These are phyloP conservation scores for Mormyrus proboscirostris DNA, from an alignment of 2,797 vertebrate genomes.

Conservation along the genomic window DNA sequence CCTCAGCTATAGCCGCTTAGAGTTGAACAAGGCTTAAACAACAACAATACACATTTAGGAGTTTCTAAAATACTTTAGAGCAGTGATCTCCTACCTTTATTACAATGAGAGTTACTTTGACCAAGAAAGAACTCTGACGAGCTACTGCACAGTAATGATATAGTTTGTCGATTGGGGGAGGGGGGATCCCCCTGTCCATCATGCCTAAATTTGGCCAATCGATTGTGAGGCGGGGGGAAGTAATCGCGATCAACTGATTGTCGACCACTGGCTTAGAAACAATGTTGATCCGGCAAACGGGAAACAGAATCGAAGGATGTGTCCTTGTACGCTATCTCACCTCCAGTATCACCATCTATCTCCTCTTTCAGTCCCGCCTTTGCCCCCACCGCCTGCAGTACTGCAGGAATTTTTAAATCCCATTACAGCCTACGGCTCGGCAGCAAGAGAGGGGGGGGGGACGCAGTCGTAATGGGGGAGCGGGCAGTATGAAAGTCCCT, in stretches of 20 bases:
- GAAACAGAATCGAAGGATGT: neutral
- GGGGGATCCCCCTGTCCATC: neutral
- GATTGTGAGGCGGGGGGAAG: neutral
- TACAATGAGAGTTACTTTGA: neutral
- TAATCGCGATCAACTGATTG: neutral
- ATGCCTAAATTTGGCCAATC: neutral
- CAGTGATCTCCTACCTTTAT: neutral
- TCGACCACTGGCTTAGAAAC: neutral
- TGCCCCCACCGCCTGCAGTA: neutral
- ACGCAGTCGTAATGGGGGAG: neutral
- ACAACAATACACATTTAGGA: neutral
- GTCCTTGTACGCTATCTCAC: neutral
- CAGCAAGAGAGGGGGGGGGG: neutral
- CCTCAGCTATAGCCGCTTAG: neutral
- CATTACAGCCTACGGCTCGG: neutral
- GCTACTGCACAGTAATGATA: neutral
- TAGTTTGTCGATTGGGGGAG: neutral
- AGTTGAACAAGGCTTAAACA: neutral
- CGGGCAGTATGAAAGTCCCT: slow-evolving; percentile 11
- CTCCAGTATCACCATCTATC: neutral
- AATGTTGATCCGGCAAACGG: neutral
- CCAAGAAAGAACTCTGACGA: neutral
- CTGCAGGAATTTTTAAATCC: slow-evolving; percentile 12
- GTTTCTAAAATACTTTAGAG: neutral
- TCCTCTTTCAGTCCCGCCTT: neutral